A percentile compares a stretch with the other conserved stretches of the same genome.
Conservation (phyloP, 2,113 vertebrate species). For the Psophia crepitans region DNA sequence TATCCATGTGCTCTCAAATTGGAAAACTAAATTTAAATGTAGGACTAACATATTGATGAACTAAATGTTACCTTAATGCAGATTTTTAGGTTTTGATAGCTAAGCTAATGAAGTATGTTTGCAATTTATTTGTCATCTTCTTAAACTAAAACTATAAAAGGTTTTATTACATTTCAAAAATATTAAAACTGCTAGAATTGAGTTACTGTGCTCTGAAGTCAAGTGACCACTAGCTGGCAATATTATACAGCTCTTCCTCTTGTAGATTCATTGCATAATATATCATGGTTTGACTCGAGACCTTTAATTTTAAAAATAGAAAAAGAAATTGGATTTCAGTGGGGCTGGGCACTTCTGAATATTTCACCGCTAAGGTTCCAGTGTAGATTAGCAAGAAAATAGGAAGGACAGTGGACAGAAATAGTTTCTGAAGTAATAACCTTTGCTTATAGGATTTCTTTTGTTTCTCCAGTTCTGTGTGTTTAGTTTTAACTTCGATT, state of each 20-base stretch:
- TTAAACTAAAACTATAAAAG: background rate
- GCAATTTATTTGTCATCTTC: background rate
- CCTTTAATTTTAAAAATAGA: constrained; percentile 64
- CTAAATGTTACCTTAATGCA: background rate
- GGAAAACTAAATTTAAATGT: background rate
- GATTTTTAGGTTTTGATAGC: background rate
- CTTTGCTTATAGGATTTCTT: background rate
- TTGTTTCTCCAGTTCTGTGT: background rate
- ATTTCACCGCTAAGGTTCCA: background rate
- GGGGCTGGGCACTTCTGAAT: constrained; percentile 9
- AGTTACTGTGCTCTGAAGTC: constrained; percentile 33
- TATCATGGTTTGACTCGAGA: constrained; percentile 47
- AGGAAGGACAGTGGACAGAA: background rate
- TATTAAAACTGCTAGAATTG: constrained; percentile 24
- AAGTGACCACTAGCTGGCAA: constrained; percentile 69
- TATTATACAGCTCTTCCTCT: constrained; percentile 58
- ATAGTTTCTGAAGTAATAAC: constrained; percentile 12
- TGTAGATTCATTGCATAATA: constrained; percentile 27
- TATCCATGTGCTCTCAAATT: background rate
- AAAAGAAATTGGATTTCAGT: constrained; percentile 61
- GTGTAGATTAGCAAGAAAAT: constrained; percentile 24
- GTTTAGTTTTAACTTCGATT: constrained; percentile 9
- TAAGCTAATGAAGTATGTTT: background rate
- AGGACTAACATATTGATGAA: background rate
- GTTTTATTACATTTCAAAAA: constrained; percentile 1